A percentile compares a stretch with the other conserved stretches of the same genome.
These are phyloP conservation scores for Nerophis lumbriciformis DNA, from an alignment of 2,113 vertebrate species.

Conservation along the genomic window DNA sequence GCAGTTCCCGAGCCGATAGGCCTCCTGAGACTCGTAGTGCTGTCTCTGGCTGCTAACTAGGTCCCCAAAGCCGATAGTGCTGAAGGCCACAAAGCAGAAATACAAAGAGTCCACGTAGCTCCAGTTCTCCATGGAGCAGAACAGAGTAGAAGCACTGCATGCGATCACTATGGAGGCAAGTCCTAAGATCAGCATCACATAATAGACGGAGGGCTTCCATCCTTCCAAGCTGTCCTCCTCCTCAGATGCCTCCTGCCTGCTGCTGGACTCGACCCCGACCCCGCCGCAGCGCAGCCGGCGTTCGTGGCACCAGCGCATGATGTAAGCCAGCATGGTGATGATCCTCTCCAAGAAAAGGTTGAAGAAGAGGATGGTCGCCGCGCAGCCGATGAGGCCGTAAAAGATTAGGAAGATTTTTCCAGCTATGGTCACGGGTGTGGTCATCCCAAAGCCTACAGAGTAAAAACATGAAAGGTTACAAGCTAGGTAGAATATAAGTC, in stretches of 20 bases:
- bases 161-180: constrained; percentile 70
- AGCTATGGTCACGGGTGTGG: constrained; percentile 71
- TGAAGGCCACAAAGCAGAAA: constrained; percentile 78
- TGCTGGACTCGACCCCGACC: constrained; percentile 36
- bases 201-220: constrained; percentile 77
- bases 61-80: constrained; percentile 78
- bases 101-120: constrained; percentile 75
- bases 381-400: constrained; percentile 76
- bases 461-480: constrained; percentile 16
- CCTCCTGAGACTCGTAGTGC: constrained; percentile 68
- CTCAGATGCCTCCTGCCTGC: constrained; percentile 39
- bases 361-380: constrained; percentile 76
- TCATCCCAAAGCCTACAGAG: constrained; percentile 74
- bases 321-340: constrained; percentile 76
- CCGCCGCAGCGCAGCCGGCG: constrained; percentile 59
- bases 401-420: constrained; percentile 78
- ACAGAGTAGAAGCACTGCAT: constrained; percentile 72
- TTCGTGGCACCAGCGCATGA: constrained; percentile 76
- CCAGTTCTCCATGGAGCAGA: constrained; percentile 76
- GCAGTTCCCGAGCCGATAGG: constrained; percentile 71
- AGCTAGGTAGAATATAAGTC: too few species aligned
- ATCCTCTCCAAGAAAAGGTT: constrained; percentile 78
- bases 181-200: constrained; percentile 75
- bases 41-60: constrained; percentile 73
- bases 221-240: constrained; percentile 73